Evolutionary conservation across 2,113 vertebrate genomes (phyloP).

Genomic region (Leucosticte australis): DNA sequence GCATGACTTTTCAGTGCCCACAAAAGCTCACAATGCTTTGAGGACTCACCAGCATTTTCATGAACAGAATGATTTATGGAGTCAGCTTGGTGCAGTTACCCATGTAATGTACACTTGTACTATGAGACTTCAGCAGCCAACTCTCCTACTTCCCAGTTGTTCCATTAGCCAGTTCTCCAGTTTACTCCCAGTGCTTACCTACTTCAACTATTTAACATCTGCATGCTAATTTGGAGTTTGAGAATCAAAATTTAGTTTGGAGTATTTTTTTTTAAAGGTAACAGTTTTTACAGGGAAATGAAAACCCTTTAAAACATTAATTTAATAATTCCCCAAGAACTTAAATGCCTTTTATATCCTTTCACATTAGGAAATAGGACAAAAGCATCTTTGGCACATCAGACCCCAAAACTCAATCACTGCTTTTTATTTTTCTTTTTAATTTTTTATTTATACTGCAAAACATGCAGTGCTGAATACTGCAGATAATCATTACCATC

Average conservation of each 20-base stretch:
- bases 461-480: not conserved
- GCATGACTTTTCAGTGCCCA: not conserved
- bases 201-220: not conserved
- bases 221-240: not conserved
- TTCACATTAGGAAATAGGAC: not conserved
- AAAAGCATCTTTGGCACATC: not conserved
- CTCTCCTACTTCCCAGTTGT: not conserved
- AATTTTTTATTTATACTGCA: not conserved
- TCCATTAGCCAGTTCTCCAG: not conserved
- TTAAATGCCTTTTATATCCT: not conserved
- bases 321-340: not conserved
- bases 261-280: not conserved
- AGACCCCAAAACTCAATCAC: not conserved
- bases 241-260: not conserved
- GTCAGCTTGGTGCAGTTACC: not conserved
- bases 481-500: not conserved
- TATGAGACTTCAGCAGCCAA: not conserved
- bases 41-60: not conserved
- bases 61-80: not conserved
- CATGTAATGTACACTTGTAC: not conserved
- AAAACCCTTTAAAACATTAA: not conserved
- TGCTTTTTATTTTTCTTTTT: not conserved
- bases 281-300: not conserved
- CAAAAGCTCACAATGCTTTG: not conserved
- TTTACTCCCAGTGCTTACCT: not conserved